Base-by-base conservation (phyloP, 1,140 invertebrate genomes). In the Bursaphelenchus mucronatus region DNA sequence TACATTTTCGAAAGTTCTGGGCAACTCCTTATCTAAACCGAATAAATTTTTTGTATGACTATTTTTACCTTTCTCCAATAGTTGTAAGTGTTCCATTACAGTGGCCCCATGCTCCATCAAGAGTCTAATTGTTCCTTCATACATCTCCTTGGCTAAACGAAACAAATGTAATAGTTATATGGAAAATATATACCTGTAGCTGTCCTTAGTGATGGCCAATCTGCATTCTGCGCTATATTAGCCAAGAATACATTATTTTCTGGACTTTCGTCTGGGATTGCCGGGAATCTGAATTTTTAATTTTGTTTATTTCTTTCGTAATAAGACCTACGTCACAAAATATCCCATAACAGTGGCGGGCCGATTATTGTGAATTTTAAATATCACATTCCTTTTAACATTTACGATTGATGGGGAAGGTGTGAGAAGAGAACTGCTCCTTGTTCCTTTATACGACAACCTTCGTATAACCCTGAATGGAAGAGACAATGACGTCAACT, bases 81-180 rank as follows among this genome's bases (percentile, higher is more conserved):
- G 55, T 50, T 79, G 76, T 45, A 70, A 56, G 49, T 80, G 76
- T 43, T 79, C 79, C 51, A 72, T 59, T 9, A 72, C 57, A 52
- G 71, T 81, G 10, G 77, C 77, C 45, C 77, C 77, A 58, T 76
- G 71, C 46, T 79, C 77, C 67, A 79, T 77, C 0, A 82, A 43
- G 52, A 71, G 51, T 55, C 73, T 55, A 41, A 81, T 69, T 8
- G 77, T 80, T 13, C 77, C 77, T 58, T 79, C 80, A 57, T 82
- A 79, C 61, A 81, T 67, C 64, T 79, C 79, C 41, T 76, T 64
- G 3, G 76, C 73, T 75, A 54, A 57, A 75, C 67, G 61, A 61
- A 43, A 15, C 45, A 70, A 72, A n/a, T 41, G 43, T 41, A 47
- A 44, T 61, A 30, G 9, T 9, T 19, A 50, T 30, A 55, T 46